Conservation (phyloP, 1,140 invertebrate species). For the Stegodyphus dumicola region DNA sequence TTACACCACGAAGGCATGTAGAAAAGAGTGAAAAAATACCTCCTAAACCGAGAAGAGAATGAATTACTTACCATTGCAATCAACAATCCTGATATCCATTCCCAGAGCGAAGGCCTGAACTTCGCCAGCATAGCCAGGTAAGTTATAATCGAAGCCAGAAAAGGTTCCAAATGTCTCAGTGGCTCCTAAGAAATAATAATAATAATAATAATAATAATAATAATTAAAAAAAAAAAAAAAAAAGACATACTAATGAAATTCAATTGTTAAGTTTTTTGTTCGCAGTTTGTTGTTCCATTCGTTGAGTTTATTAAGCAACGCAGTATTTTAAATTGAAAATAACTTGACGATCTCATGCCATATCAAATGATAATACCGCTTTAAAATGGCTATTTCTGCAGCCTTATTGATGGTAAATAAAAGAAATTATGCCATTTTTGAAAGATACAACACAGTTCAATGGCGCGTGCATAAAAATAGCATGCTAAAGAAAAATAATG, state of each 20-base stretch:
- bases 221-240: background rate
- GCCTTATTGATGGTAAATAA: too few species aligned
- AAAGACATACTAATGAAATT: background rate
- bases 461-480: too few species aligned
- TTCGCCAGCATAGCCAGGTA: constrained; percentile 8
- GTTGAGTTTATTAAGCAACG: too few species aligned
- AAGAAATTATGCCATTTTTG: too few species aligned
- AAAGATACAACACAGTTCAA: too few species aligned
- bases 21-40: too few species aligned
- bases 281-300: too few species aligned
- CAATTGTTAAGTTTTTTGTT: background rate
- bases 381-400: too few species aligned
- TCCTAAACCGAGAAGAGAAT: background rate
- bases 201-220: background rate
- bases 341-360: too few species aligned
- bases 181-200: background rate
- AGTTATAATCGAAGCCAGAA: background rate
- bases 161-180: constrained; percentile 11
- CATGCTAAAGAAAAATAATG: too few species aligned
- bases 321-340: background rate
- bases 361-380: too few species aligned
- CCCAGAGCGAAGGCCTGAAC: constrained; percentile 6
- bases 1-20: too few species aligned
- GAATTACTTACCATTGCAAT: constrained; percentile 2
- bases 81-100: constrained; percentile 5